phyloP scores from a whole-genome alignment of 2,113 vertebrate species.

The Scatophagus argus region DNA sequence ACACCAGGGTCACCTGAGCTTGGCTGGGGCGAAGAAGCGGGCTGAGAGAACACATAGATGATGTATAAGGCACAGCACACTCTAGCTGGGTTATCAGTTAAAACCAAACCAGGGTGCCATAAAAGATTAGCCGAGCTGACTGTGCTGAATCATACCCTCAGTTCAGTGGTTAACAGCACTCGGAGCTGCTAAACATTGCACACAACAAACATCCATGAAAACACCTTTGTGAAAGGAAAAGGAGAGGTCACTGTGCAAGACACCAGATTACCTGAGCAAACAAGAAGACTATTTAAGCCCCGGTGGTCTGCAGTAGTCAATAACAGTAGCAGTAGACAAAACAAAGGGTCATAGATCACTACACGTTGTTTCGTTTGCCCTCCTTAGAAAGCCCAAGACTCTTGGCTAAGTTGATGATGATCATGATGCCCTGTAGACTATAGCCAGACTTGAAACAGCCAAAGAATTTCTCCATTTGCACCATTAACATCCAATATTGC shows the following conservation, averaged over 20 bases:
- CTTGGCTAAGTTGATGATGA: too few species aligned
- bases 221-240: slow-evolving; percentile 5
- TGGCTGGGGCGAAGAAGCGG: slow-evolving; percentile 10
- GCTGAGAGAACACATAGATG: background rate
- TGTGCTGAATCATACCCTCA: slow-evolving; percentile 60
- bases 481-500: too few species aligned
- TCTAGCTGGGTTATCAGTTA: slow-evolving; percentile 62
- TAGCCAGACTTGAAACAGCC: too few species aligned
- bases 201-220: background rate
- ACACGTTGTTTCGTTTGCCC: background rate
- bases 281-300: background rate
- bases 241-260: slow-evolving; percentile 10
- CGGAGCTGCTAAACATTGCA: background rate
- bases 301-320: background rate
- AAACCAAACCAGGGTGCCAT: slow-evolving; percentile 62
- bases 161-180: background rate
- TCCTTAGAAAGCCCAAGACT: background rate
- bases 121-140: slow-evolving; percentile 66
- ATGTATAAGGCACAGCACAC: background rate
- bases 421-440: too few species aligned
- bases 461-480: too few species aligned
- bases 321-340: slow-evolving; percentile 34
- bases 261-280: background rate
- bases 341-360: background rate
- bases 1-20: slow-evolving; percentile 23